Conservation (phyloP, 2,113 vertebrate genomes). For the Trogon melanurus region DNA sequence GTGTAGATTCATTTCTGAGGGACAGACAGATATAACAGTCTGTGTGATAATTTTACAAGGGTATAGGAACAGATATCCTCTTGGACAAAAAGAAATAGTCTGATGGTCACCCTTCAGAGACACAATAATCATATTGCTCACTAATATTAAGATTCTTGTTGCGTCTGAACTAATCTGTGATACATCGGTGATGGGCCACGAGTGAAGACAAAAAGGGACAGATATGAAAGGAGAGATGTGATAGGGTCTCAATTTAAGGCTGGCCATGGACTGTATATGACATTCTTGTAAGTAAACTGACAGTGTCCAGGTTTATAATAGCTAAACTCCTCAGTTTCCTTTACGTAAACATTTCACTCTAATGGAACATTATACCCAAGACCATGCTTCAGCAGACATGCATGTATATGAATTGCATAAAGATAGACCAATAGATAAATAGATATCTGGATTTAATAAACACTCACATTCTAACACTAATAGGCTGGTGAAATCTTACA, state of each 20-base stretch:
- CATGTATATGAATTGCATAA: constrained; percentile 42
- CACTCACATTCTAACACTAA: constrained; percentile 59
- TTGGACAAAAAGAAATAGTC: neutral
- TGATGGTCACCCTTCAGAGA: neutral
- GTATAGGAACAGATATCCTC: neutral
- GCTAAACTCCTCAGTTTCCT: constrained; percentile 69
- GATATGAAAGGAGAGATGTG: constrained; percentile 4
- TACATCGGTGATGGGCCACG: neutral
- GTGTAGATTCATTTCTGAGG: neutral
- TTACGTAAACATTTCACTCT: constrained; percentile 70
- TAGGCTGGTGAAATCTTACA: constrained; percentile 59
- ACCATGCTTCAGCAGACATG: constrained; percentile 31
- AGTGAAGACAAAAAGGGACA: neutral
- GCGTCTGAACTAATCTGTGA: neutral
- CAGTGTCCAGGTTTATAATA: constrained; percentile 74
- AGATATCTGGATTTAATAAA: constrained; percentile 73
- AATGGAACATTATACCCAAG: constrained; percentile 68
- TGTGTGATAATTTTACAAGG: neutral
- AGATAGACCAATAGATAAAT: constrained; percentile 70
- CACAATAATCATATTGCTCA: fast-evolving
- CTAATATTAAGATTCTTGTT: neutral
- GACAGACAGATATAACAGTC: neutral
- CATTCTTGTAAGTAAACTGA: constrained; percentile 66
- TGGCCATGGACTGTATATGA: constrained; percentile 26
- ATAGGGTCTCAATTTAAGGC: constrained; percentile 13